Percentiles rank a stretch among this genome's conserved stretches.
These are phyloP conservation scores for Stratiomys singularior DNA, from an alignment of 2,888 invertebrate species.

Conservation along the genomic window DNA sequence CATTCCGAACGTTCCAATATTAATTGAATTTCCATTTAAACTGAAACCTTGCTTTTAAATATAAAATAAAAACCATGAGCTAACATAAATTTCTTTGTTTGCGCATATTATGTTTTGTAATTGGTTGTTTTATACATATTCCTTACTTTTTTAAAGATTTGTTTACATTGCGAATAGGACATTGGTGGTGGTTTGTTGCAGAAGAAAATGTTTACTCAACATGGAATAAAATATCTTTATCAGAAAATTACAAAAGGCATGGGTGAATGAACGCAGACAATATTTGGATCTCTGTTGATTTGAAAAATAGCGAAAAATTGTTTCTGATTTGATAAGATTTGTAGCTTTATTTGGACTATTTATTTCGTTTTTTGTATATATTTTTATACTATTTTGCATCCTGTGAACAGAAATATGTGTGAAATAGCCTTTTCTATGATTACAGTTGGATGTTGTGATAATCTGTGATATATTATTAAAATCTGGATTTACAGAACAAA, in stretches of 20 bases:
- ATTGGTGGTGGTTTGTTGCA: constrained; percentile 43
- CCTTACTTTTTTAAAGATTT: neutral
- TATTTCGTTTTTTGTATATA: neutral
- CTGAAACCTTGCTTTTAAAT: neutral
- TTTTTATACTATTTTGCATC: neutral
- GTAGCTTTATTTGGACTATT: neutral
- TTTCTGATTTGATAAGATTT: neutral
- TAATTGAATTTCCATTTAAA: neutral
- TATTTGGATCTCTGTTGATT: neutral
- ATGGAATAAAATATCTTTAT: constrained; percentile 49
- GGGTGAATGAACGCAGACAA: neutral
- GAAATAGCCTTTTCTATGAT: neutral
- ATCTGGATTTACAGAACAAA: neutral
- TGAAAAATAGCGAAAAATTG: neutral
- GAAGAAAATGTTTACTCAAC: constrained; percentile 47
- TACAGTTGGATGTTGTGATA: neutral
- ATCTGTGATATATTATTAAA: constrained; percentile 2
- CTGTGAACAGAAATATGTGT: neutral
- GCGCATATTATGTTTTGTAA: neutral
- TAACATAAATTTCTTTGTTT: constrained; percentile 27
- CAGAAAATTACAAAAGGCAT: constrained; percentile 45
- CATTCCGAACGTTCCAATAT: neutral
- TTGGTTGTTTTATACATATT: neutral
- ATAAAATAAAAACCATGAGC: neutral
- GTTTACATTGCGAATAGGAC: constrained; percentile 3